These are phyloP conservation scores for Takifugu bimaculatus DNA, from an alignment of 2,113 vertebrate species.

Conservation along the genomic window DNA sequence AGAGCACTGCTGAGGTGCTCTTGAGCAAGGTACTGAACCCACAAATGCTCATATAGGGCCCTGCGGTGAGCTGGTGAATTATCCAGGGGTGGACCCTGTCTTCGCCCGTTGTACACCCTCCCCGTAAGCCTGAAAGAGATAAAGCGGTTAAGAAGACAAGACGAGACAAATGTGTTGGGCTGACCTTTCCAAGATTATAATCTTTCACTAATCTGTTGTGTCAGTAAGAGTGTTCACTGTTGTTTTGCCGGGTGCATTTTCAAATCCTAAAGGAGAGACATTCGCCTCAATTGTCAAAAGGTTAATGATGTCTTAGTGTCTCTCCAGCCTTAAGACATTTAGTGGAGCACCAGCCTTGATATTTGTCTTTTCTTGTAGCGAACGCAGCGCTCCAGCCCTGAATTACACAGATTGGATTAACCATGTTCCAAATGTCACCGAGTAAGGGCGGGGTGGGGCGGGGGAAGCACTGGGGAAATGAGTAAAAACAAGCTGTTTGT, in stretches of 20 bases:
- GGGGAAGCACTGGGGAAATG: constrained; percentile 21
- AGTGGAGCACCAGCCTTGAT: constrained; percentile 41
- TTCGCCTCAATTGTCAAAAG: constrained; percentile 15
- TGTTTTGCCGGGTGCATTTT: neutral
- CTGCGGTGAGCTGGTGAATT: no score
- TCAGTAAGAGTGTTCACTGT: neutral
- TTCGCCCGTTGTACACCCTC: no score
- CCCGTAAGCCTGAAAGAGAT: no score
- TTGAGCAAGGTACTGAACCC: no score
- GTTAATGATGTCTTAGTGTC: constrained; percentile 42
- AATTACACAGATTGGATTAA: constrained; percentile 70
- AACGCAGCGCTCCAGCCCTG: constrained; percentile 43
- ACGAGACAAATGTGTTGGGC: neutral
- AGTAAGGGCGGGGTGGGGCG: constrained; percentile 19
- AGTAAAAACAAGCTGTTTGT: constrained; percentile 60
- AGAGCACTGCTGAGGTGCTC: no score
- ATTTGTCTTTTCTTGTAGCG: constrained; percentile 56
- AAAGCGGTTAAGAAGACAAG: no score
- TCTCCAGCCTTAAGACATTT: constrained; percentile 34
- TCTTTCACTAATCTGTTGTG: constrained; percentile 1
- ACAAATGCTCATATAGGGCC: no score
- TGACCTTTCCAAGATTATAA: constrained; percentile 12
- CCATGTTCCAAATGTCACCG: constrained; percentile 63
- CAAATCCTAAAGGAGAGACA: constrained; percentile 14
- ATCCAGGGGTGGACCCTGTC: no score